Conservation (phyloP, 2,888 invertebrate species). For the Schizaphis graminum region DNA sequence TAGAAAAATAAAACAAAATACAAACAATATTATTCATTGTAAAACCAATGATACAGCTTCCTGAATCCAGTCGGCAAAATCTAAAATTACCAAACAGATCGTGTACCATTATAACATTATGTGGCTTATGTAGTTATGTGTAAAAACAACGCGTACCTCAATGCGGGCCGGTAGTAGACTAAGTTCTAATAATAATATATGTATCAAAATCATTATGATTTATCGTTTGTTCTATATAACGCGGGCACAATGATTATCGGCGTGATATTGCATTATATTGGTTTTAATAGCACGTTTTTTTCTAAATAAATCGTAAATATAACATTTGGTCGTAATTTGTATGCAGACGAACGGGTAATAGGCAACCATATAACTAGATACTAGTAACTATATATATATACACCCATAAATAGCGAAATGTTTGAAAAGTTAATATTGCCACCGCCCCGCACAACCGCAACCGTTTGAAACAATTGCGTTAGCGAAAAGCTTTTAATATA, state of each 20-base stretch:
- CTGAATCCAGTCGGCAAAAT: not conserved
- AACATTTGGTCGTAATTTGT: slow-evolving; percentile 1
- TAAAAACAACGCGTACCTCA: not conserved
- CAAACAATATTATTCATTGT: not conserved
- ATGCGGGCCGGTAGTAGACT: not conserved
- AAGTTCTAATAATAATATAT: slow-evolving; percentile 12
- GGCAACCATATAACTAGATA: not conserved
- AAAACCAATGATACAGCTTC: not conserved
- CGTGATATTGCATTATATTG: slow-evolving; percentile 1
- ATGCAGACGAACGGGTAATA: not conserved
- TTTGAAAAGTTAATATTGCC: slow-evolving; percentile 25
- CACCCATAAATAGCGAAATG: not conserved
- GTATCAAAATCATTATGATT: not conserved
- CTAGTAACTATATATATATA: not conserved
- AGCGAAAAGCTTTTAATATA: not conserved
- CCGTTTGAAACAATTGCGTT: not conserved
- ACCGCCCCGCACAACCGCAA: not conserved
- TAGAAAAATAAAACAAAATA: not conserved
- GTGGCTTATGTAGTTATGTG: not conserved
- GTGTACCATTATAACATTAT: not conserved
- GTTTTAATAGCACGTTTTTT: not conserved
- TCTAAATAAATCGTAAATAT: not conserved
- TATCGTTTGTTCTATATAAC: not conserved
- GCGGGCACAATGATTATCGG: slow-evolving; percentile 3
- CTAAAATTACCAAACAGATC: not conserved